phyloP scores from a whole-genome alignment of 2,888 invertebrate species.

The Microctonus brassicae region DNA sequence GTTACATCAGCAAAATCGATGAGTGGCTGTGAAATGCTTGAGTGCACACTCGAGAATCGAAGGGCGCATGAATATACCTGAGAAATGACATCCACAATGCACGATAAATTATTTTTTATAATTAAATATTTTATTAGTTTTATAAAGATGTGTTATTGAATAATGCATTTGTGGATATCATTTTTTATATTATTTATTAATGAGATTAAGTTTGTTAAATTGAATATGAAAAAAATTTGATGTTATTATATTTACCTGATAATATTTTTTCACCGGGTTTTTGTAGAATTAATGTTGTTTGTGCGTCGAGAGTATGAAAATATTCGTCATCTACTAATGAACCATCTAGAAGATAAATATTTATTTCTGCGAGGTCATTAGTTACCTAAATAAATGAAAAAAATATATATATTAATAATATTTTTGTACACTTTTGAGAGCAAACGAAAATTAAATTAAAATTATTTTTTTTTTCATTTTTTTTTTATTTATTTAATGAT shows the following conservation, averaged over 20 bases:
- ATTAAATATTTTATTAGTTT: not conserved
- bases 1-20: conserved; percentile 18
- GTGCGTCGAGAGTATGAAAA: conserved; percentile 80
- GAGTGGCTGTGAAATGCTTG: conserved; percentile 10
- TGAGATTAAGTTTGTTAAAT: not conserved
- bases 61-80: conserved; percentile 16
- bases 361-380: conserved; percentile 54
- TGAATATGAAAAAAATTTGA: not conserved
- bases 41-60: conserved; percentile 20
- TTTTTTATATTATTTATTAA: not conserved
- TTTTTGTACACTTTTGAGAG: too few species aligned
- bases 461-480: too few species aligned
- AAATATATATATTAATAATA: not conserved
- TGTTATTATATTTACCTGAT: conserved; percentile 61
- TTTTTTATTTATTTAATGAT: too few species aligned
- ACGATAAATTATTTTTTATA: not conserved
- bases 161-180: not conserved
- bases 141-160: not conserved
- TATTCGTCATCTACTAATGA: conserved; percentile 78
- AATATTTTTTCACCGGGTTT: conserved; percentile 65
- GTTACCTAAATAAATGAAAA: conserved; percentile 38
- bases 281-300: conserved; percentile 79
- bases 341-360: conserved; percentile 63
- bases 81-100: conserved; percentile 14
- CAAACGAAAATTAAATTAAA: too few species aligned